Percentiles rank a stretch among this genome's conserved stretches.
Conservation (phyloP, 2,113 vertebrate species). For the Tursiops truncatus region DNA sequence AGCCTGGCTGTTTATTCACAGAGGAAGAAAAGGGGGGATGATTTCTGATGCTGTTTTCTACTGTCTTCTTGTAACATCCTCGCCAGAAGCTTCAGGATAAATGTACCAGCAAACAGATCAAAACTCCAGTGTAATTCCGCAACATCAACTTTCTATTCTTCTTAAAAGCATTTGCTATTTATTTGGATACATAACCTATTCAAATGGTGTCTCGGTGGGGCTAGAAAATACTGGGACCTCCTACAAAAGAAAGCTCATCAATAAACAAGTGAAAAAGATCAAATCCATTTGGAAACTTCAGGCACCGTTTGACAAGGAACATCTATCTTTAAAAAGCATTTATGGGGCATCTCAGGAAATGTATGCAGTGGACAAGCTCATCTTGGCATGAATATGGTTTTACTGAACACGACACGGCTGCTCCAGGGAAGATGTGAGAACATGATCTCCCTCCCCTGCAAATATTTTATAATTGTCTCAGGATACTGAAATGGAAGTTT, state of each 20-base stretch:
- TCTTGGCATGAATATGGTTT: not conserved
- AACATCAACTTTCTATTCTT: not conserved
- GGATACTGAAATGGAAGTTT: not conserved
- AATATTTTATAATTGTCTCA: not conserved
- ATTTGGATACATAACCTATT: not conserved
- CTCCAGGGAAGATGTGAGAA: not conserved
- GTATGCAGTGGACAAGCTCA: not conserved
- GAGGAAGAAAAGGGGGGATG: conserved; percentile 12
- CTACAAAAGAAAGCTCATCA: not conserved
- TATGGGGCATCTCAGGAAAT: not conserved
- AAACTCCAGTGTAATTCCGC: not conserved
- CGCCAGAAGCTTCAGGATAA: not conserved
- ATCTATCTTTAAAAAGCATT: not conserved
- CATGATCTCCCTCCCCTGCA: accelerated
- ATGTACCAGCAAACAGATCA: not conserved
- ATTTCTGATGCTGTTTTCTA: not conserved
- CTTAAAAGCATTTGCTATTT: not conserved
- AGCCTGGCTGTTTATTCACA: not conserved
- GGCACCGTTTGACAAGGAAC: not conserved
- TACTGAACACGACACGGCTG: accelerated
- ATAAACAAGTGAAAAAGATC: not conserved
- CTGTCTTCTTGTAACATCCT: not conserved
- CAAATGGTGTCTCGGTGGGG: not conserved
- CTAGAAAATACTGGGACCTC: not conserved
- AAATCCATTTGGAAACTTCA: not conserved